Base-by-base conservation (phyloP, 2,888 invertebrate genomes). In the Cerceris ruficornis region DNA sequence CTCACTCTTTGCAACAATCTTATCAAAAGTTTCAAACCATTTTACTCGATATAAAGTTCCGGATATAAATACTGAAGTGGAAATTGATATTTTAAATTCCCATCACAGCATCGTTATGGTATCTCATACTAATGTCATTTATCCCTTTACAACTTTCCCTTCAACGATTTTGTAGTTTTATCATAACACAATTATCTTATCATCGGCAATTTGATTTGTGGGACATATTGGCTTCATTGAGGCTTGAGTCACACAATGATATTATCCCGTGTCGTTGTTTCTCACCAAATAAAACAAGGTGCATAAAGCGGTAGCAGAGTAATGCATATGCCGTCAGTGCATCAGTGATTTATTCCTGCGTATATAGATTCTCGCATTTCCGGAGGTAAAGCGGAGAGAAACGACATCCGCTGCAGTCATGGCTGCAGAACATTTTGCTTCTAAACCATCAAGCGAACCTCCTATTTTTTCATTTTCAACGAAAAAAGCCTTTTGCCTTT, bases 301-400 rank as follows among this genome's bases (percentile, higher is more conserved):
- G 72, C 80, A 69, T 67, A 73, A 72, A 81, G 72, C 73, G 75
- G 49, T 66, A 58, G 54, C 39, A 49, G 50, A 50, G 64, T 76
- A 80, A 80, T 80, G 72, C 80, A 72, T 64, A 57, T 42, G 61
- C 57, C 62, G 39, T 17, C 66, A 65, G 65, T 75, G 75, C 66
- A 70, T 80, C 49, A 49, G 62, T 80, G 80, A 81, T 81, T 81
- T 81, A 81, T 80, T 65, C 58, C 66, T 54, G 69, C 69, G 67
- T 62, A 69, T 55, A 39, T 69, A 61, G 43, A 43, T 64, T 39
- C 43, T 64, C 66, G 67, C 80, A 60, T 80, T 80, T 81, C 80
- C 80, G 69, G 43, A 39, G 28, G 28, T 28, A 28, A 28, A 55
- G 55, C 50, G n/a, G 8, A 50, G 60, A 49, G 67, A 62, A 66